Evolutionary conservation across 2,113 vertebrate species (phyloP).

Genomic region (Heterotis niloticus): DNA sequence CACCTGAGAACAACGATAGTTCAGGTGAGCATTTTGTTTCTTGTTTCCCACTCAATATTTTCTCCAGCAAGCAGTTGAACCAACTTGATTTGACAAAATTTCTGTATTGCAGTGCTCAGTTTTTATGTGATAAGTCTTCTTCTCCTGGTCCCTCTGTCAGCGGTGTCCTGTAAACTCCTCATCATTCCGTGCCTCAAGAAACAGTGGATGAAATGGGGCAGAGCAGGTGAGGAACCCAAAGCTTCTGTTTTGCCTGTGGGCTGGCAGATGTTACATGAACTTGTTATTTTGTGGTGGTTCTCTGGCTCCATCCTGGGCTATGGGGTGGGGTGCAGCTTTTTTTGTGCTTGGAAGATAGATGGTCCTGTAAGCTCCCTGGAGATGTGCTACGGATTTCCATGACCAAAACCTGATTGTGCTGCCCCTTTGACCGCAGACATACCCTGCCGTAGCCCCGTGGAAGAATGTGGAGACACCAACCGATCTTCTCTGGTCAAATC

Average conservation of each 20-base stretch:
- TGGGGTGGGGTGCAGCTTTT: background rate
- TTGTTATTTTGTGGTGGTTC: too few species aligned
- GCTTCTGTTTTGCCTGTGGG: background rate
- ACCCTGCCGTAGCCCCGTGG: slow-evolving; percentile 52
- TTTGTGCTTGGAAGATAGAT: background rate
- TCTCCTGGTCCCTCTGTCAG: slow-evolving; percentile 31
- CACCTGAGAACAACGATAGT: background rate
- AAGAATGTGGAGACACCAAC: slow-evolving; percentile 59
- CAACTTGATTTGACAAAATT: too few species aligned
- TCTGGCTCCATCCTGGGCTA: too few species aligned
- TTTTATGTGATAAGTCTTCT: slow-evolving; percentile 36
- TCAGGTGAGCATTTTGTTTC: background rate
- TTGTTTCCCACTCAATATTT: too few species aligned
- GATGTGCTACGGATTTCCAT: background rate
- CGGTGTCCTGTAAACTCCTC: slow-evolving; percentile 42
- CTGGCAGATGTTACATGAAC: background rate
- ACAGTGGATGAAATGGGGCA: background rate
- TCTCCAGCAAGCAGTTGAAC: too few species aligned
- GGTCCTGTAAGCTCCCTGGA: background rate
- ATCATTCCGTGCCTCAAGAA: slow-evolving; percentile 5
- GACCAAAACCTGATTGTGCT: background rate
- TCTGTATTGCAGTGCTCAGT: slow-evolving; percentile 34
- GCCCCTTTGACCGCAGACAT: slow-evolving; percentile 38
- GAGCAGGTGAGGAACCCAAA: slow-evolving; percentile 35
- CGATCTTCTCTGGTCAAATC: slow-evolving; percentile 41